phyloP scores from a whole-genome alignment of 2,888 invertebrate genomes.

The Abrostola tripartita region DNA sequence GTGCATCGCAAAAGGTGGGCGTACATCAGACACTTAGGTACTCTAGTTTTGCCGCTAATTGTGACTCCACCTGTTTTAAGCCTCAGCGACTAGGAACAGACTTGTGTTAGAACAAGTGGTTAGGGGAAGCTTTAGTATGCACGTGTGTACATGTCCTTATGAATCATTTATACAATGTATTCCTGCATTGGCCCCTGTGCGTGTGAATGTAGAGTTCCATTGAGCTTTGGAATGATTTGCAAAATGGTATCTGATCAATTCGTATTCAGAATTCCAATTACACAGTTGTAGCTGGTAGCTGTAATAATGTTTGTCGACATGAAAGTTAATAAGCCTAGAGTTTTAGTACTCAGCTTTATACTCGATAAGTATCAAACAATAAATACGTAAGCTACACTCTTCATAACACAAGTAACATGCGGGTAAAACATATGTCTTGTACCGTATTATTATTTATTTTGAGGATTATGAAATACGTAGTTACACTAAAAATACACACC shows the following conservation, averaged over 20 bases:
- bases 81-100: constrained; percentile 61
- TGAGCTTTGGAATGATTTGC: constrained; percentile 48
- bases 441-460: too few relatives aligned
- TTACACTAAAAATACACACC: too few relatives aligned
- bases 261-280: constrained; percentile 44
- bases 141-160: constrained; percentile 49
- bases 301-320: constrained; percentile 15
- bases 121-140: constrained; percentile 58
- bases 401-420: too few relatives aligned
- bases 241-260: constrained; percentile 51
- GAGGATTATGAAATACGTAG: too few relatives aligned
- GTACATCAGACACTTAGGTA: constrained; percentile 71
- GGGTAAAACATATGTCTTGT: too few relatives aligned
- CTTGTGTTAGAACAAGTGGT: constrained; percentile 62
- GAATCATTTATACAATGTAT: constrained; percentile 47
- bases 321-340: constrained; percentile 6
- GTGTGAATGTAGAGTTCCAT: constrained; percentile 44
- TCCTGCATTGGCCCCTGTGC: constrained; percentile 38
- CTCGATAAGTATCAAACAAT: background rate
- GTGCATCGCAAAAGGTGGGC: constrained; percentile 66
- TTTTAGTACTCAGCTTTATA: constrained; percentile 6
- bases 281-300: constrained; percentile 9
- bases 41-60: constrained; percentile 72
- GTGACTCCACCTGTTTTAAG: constrained; percentile 72
- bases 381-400: too few relatives aligned